Conservation (phyloP, 1,140 invertebrate genomes). For the Pantala flavescens region DNA sequence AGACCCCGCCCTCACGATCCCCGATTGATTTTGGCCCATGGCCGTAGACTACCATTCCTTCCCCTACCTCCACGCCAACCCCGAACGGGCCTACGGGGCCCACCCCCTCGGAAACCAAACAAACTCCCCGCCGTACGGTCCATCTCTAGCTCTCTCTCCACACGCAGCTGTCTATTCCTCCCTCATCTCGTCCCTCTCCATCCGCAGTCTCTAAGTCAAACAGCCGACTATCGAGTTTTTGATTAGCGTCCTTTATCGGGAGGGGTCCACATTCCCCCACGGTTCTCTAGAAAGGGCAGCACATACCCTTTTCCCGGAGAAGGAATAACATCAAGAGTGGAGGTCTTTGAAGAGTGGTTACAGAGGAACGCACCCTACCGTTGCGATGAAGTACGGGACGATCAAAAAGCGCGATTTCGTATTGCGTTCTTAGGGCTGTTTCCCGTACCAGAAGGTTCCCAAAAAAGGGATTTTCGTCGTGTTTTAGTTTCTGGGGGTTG, state of each 20-base stretch:
- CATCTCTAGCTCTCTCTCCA: not conserved
- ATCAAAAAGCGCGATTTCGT: no score
- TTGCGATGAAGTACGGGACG: no score
- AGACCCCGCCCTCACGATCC: not conserved
- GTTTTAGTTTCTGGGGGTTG: no score
- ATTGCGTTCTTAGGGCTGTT: no score
- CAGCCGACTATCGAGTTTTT: conserved; percentile 15
- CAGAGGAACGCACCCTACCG: no score
- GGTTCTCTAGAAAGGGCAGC: no score
- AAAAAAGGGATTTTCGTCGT: no score
- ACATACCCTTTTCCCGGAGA: not conserved
- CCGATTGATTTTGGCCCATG: not conserved
- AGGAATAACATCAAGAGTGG: not conserved
- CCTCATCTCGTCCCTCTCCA: not conserved
- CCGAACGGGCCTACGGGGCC: not conserved
- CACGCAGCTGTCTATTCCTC: not conserved
- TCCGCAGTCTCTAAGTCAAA: conserved; percentile 15
- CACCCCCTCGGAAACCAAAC: not conserved
- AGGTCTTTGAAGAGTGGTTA: no score
- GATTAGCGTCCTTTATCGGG: conserved; percentile 12
- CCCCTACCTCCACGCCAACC: not conserved
- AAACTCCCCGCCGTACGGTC: not conserved
- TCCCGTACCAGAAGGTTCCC: no score
- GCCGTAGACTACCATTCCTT: not conserved
- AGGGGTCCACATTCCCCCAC: not conserved